phyloP scores from a whole-genome alignment of 1,140 invertebrate species.

The Leptoteleia sp. region DNA sequence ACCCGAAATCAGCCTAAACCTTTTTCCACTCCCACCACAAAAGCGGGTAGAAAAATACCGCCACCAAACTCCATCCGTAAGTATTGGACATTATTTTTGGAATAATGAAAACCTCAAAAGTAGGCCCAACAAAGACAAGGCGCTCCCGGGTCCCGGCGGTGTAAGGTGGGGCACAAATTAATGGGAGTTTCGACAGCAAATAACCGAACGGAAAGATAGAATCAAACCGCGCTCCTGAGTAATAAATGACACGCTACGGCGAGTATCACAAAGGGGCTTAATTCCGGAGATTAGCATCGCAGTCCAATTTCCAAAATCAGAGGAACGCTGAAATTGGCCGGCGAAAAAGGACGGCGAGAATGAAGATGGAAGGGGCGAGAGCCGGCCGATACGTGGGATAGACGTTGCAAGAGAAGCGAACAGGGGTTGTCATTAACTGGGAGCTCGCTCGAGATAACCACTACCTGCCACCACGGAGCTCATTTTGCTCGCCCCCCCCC shows the following conservation, averaged over 20 bases:
- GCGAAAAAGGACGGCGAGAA: slow-evolving; percentile 32
- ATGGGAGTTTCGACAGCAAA: slow-evolving; percentile 27
- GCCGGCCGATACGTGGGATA: slow-evolving; percentile 56
- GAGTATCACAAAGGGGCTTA: slow-evolving; percentile 50
- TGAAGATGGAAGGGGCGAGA: slow-evolving; percentile 29
- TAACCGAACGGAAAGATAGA: slow-evolving; percentile 19
- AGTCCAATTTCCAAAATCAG: slow-evolving; percentile 62
- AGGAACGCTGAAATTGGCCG: slow-evolving; percentile 42
- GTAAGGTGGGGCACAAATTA: no score
- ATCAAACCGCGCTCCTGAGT: slow-evolving; percentile 35
- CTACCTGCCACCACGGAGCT: slow-evolving; percentile 80
- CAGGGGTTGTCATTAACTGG: slow-evolving; percentile 81
- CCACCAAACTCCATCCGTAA: no score
- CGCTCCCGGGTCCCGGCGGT: no score
- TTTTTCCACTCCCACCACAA: no score
- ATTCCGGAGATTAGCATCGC: slow-evolving; percentile 56
- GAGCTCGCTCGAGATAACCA: slow-evolving; percentile 79
- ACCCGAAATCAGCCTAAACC: no score
- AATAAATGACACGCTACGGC: slow-evolving; percentile 56
- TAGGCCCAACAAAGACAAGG: no score
- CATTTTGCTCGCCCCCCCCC: slow-evolving; percentile 75
- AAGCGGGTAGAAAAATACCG: no score
- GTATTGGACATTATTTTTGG: no score
- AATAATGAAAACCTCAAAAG: no score
- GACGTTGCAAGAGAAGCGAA: slow-evolving; percentile 65